Base-by-base conservation (phyloP, 2,113 vertebrate genomes). In the Passer domesticus region DNA sequence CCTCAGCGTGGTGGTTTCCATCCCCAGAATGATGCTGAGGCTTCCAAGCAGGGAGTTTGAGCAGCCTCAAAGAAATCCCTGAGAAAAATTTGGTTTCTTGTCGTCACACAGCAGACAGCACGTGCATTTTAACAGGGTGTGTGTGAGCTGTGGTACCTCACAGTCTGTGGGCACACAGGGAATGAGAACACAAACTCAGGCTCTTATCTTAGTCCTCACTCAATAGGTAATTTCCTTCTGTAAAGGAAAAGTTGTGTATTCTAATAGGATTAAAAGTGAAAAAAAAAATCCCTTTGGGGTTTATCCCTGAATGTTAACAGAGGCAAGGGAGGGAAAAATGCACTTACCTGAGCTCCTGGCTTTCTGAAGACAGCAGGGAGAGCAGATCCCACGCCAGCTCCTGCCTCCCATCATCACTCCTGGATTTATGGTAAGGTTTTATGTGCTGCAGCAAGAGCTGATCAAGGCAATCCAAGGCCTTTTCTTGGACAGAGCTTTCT, bases 401-500 rank as follows among this genome's bases (percentile, higher is more conserved):
- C 96, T 99, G 98, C 52, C 74, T 55, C 33, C 15, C 33, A 11
- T 99, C 98, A 9, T 76, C 66, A 5, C 62, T 46, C 5, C 66
- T 68, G 62, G 88, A 97, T n/a, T 95, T 84, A 27, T 41, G 81
- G 22, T 97, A 97, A 11, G 46, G 87, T 69, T 97, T 99, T 59
- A 99, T 97, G 28, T 97, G 97, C n/a, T 98, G 97, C 64, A 99
- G 79, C 88, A 99, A 62, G 33, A 99, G 84, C 91, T 98, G 97
- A 28, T 99, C 98, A 9, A 99, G 97, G 93, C 97, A 98, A 28
- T 99, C 99, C 94, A 99, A 86, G 35, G 99, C 99, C 93, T 98
- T 99, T 80, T 99, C 99, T 56, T 99, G 99, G 49, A 99, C 98
- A 0, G 99, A 97, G 90, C 28, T 98, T 93, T 99, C 99, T 0